phyloP scores from a whole-genome alignment of 2,113 vertebrate species.

The Tringa solitaria region DNA sequence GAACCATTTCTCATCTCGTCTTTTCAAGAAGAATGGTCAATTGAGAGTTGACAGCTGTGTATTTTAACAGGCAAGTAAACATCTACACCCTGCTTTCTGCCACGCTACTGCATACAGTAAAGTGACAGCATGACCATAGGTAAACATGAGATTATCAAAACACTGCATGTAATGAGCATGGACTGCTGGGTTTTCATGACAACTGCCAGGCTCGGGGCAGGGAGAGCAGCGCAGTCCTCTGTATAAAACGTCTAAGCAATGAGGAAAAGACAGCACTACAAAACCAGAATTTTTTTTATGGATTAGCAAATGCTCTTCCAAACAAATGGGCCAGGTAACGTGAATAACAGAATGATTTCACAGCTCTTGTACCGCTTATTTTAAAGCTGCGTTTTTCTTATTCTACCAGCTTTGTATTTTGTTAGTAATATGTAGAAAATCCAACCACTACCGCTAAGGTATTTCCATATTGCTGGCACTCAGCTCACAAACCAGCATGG shows the following conservation, averaged over 20 bases:
- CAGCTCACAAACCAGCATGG: constrained; percentile 62
- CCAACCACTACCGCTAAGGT: constrained; percentile 41
- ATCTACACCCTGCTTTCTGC: constrained; percentile 40
- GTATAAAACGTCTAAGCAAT: neutral
- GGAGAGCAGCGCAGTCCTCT: neutral
- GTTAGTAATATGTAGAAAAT: constrained; percentile 7
- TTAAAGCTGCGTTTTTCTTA: constrained; percentile 2
- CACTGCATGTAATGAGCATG: constrained; percentile 39
- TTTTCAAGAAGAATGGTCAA: constrained; percentile 12
- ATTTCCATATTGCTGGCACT: constrained; percentile 51
- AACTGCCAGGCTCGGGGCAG: constrained; percentile 5
- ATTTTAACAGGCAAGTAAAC: constrained; percentile 47
- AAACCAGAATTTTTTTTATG: neutral
- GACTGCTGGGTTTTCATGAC: constrained; percentile 23
- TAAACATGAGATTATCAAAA: constrained; percentile 12
- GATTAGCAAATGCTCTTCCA: neutral
- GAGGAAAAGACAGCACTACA: constrained; percentile 29
- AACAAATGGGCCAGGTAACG: neutral
- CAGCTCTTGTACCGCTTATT: neutral
- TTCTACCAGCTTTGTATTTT: constrained; percentile 21
- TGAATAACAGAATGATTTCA: neutral
- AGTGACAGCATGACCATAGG: constrained; percentile 4
- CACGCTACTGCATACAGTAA: constrained; percentile 15
- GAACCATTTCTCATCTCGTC: neutral
- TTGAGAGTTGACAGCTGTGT: constrained; percentile 11